phyloP scores from a whole-genome alignment of 92 coral and sea anemone species.

The Phenganax subtilis region DNA sequence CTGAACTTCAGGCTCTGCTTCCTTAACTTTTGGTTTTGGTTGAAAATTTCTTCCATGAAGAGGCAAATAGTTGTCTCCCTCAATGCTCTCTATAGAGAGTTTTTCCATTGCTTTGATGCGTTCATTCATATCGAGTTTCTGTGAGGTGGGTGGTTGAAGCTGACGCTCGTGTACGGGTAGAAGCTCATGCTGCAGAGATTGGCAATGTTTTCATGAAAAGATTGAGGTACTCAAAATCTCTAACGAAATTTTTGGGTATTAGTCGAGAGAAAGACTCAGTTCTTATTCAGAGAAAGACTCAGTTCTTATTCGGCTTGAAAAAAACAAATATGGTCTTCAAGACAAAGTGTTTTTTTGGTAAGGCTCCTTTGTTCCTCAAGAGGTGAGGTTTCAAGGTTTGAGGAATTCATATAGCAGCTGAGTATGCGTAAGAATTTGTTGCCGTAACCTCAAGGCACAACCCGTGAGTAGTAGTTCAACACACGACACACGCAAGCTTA shows the following conservation, averaged over 20 bases:
- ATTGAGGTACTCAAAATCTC: not conserved
- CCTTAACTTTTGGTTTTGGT: not conserved
- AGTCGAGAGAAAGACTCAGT: too few species aligned
- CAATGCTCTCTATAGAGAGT: slow-evolving; percentile 32
- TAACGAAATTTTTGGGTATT: too few species aligned
- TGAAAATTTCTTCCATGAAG: slow-evolving; percentile 13
- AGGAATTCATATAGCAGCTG: too few species aligned
- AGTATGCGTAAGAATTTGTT: too few species aligned
- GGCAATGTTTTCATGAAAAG: not conserved
- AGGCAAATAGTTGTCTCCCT: slow-evolving; percentile 36
- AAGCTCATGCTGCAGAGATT: slow-evolving; percentile 12
- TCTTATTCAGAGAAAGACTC: too few species aligned
- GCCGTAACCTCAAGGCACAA: too few species aligned
- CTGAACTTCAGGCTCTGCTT: not conserved
- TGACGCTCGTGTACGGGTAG: slow-evolving; percentile 34
- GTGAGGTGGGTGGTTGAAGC: not conserved
- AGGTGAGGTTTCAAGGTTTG: too few species aligned
- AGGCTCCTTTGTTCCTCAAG: too few species aligned
- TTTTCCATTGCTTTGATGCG: slow-evolving; percentile 35
- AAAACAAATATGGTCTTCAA: too few species aligned
- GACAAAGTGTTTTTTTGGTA: too few species aligned
- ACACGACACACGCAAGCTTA: not conserved
- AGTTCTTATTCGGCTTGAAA: too few species aligned
- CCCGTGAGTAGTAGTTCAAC: too few species aligned
- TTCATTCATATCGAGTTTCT: slow-evolving; percentile 6